Evolutionary conservation across 1,140 invertebrate species (phyloP).

Genomic region (Scaptomyza hsui): DNA sequence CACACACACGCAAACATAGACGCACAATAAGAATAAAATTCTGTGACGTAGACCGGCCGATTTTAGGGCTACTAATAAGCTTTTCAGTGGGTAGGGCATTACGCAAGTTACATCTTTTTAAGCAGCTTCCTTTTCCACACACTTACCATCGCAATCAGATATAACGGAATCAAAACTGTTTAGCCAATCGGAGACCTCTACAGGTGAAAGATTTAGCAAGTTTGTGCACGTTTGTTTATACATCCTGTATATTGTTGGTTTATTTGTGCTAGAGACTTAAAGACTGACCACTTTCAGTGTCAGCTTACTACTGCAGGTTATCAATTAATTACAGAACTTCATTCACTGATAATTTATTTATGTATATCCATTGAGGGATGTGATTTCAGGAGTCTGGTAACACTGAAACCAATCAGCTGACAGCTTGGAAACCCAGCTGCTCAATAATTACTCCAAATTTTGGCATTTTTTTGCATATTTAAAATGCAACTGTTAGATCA

Average conservation of each 20-base stretch:
- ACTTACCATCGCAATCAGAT: slow-evolving; percentile 93
- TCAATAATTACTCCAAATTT: neutral
- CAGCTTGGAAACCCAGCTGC: slow-evolving; percentile 13
- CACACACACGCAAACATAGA: neutral
- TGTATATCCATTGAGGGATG: slow-evolving; percentile 28
- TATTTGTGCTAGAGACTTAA: neutral
- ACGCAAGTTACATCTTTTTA: slow-evolving; percentile 29
- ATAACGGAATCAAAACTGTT: slow-evolving; percentile 91
- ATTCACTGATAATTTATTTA: slow-evolving; percentile 53
- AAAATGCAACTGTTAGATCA: neutral
- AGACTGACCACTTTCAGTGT: slow-evolving; percentile 10
- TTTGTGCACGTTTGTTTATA: slow-evolving; percentile 78
- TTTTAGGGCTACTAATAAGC: slow-evolving; percentile 1
- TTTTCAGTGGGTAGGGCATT: slow-evolving; percentile 20
- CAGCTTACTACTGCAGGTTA: slow-evolving; percentile 21
- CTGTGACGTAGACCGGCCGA: slow-evolving; percentile 8
- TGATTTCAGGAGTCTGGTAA: slow-evolving; percentile 16
- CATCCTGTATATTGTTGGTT: slow-evolving; percentile 28
- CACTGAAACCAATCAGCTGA: slow-evolving; percentile 19
- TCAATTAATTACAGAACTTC: slow-evolving; percentile 44
- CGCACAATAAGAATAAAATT: neutral
- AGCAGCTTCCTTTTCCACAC: neutral
- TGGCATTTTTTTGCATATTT: slow-evolving; percentile 29
- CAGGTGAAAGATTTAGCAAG: slow-evolving; percentile 78
- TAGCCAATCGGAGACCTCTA: slow-evolving; percentile 87